Percentiles rank a stretch among this genome's conserved stretches.
Evolutionary conservation across 2,113 vertebrate genomes (phyloP).

Genomic region (Haplotaxodon microlepis): DNA sequence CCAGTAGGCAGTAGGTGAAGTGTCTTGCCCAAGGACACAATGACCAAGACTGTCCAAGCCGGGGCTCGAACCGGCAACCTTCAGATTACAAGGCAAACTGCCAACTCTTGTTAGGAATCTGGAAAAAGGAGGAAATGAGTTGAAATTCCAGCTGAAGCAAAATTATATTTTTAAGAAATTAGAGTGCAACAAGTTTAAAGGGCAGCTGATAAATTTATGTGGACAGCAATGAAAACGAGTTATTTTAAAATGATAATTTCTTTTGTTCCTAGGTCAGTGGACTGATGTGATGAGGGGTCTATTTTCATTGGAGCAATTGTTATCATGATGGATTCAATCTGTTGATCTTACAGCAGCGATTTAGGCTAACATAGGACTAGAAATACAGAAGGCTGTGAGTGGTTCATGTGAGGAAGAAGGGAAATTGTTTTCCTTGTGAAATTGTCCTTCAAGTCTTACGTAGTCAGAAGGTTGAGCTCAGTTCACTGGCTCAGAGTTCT

Average conservation of each 20-base stretch:
- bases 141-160: neutral
- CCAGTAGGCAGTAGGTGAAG: neutral
- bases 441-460: fast-evolving
- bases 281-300: neutral
- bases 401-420: too few species aligned
- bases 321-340: neutral
- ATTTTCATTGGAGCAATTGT: neutral
- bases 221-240: neutral
- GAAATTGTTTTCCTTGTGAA: neutral
- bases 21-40: neutral
- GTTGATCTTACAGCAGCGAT: neutral
- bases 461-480: neutral
- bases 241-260: fast-evolving
- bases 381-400: neutral
- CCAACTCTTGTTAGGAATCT: neutral
- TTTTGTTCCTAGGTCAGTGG: neutral
- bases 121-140: neutral
- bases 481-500: neutral
- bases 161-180: neutral
- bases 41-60: fast-evolving
- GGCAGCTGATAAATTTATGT: neutral
- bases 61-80: fast-evolving
- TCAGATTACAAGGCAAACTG: fast-evolving
- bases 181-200: neutral
- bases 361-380: neutral